These are phyloP conservation scores for Calosoma granatense DNA, from an alignment of 1,140 invertebrate species.

Conservation along the genomic window DNA sequence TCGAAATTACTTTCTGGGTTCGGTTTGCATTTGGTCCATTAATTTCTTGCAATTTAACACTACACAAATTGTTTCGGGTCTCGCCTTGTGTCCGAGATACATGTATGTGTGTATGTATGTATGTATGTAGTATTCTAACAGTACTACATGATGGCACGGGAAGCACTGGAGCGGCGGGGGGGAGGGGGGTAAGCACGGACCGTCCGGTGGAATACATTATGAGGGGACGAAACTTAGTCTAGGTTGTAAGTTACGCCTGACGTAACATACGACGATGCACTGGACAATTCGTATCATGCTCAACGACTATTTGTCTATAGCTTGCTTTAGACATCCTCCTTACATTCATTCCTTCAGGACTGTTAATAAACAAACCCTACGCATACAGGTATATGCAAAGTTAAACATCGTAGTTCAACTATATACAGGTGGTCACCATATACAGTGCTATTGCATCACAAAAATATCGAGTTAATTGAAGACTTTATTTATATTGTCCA, in stretches of 20 bases:
- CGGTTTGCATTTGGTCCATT: constrained; percentile 1
- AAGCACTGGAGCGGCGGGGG: not conserved
- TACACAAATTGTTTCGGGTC: constrained; percentile 5
- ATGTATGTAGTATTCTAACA: no score
- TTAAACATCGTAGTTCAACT: not conserved
- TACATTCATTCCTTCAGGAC: not conserved
- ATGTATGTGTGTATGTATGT: no score
- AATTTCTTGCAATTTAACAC: constrained; percentile 9
- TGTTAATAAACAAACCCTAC: no score
- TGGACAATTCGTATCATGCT: not conserved
- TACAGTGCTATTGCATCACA: no score
- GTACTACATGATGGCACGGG: no score
- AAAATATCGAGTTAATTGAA: no score
- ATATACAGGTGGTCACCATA: no score
- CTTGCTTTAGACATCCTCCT: not conserved
- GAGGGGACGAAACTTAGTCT: not conserved
- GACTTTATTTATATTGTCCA: no score
- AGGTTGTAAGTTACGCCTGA: not conserved
- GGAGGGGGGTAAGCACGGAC: not conserved
- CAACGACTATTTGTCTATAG: not conserved
- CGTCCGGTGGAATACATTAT: not conserved
- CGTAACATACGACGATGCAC: not conserved
- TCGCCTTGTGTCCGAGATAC: not conserved
- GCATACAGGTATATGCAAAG: not conserved
- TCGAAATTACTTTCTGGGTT: no score